Conservation (phyloP, 2,113 vertebrate genomes). For the Arothron firmamentum region DNA sequence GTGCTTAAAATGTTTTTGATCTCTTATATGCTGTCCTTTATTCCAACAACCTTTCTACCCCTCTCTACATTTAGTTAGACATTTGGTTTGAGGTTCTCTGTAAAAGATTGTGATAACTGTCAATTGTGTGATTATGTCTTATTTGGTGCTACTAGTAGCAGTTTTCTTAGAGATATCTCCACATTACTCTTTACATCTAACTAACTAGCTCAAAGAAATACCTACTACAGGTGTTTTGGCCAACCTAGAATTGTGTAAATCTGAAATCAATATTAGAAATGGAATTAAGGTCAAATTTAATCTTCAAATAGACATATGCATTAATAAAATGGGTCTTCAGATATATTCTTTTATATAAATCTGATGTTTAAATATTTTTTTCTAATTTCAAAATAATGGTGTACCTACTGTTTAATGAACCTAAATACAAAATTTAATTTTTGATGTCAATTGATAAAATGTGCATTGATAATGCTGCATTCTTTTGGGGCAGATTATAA, state of each 20-base stretch:
- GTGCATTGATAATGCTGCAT: conserved; percentile 61
- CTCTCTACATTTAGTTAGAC: conserved; percentile 54
- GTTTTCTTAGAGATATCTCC: conserved; percentile 55
- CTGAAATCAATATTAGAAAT: conserved; percentile 43
- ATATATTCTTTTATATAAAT: conserved; percentile 29
- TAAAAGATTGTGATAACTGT: conserved; percentile 69
- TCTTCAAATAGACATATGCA: conserved; percentile 34
- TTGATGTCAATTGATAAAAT: conserved; percentile 50
- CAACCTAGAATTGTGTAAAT: conserved; percentile 26
- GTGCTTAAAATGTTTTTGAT: conserved; percentile 61
- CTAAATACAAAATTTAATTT: conserved; percentile 47
- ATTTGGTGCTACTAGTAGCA: conserved; percentile 69
- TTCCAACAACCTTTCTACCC: conserved; percentile 40
- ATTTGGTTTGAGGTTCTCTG: conserved; percentile 68
- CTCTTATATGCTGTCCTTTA: conserved; percentile 39
- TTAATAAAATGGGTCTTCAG: conserved; percentile 41
- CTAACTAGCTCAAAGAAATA: conserved; percentile 33
- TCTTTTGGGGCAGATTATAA: conserved; percentile 46
- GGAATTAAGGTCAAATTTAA: conserved; percentile 46
- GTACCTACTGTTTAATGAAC: conserved; percentile 67
- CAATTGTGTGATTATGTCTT: conserved; percentile 66
- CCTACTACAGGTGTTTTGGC: not conserved
- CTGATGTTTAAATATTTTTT: conserved; percentile 50
- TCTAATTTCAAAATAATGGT: conserved; percentile 46
- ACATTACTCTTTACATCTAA: conserved; percentile 40